phyloP scores from a whole-genome alignment of 2,888 invertebrate genomes.

The Aspidiotus destructor region DNA sequence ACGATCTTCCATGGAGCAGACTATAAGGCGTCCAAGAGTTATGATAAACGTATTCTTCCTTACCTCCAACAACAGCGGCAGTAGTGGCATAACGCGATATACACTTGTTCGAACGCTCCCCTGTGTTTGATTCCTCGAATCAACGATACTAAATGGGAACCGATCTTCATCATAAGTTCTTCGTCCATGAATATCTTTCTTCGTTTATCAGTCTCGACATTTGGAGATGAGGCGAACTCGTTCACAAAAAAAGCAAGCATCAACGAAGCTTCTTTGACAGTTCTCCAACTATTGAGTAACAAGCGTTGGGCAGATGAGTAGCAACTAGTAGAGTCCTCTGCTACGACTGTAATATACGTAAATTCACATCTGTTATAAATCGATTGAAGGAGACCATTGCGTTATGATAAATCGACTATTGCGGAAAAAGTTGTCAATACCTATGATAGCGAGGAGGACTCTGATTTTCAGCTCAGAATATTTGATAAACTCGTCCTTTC shows the following conservation, averaged over 20 bases:
- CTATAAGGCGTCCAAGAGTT: neutral
- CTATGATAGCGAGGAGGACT: too few relatives aligned
- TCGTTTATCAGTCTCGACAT: slow-evolving; percentile 30
- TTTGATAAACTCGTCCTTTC: too few relatives aligned
- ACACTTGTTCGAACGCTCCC: slow-evolving; percentile 95
- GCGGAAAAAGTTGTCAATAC: too few relatives aligned
- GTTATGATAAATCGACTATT: too few relatives aligned
- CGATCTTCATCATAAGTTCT: slow-evolving; percentile 49
- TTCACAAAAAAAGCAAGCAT: slow-evolving; percentile 57
- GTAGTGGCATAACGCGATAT: slow-evolving; percentile 72
- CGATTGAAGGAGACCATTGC: too few relatives aligned
- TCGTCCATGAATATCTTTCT: neutral
- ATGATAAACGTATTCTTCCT: slow-evolving; percentile 15
- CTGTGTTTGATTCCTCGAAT: slow-evolving; percentile 75
- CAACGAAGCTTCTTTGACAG: slow-evolving; percentile 73
- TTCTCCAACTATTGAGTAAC: slow-evolving; percentile 86
- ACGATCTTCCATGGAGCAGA: too few relatives aligned
- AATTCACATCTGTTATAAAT: slow-evolving; percentile 13
- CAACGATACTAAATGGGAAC: slow-evolving; percentile 56
- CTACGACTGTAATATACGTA: slow-evolving; percentile 3
- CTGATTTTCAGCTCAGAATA: too few relatives aligned
- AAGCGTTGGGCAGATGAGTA: slow-evolving; percentile 68
- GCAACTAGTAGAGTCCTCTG: slow-evolving; percentile 41
- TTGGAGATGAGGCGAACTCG: slow-evolving; percentile 44
- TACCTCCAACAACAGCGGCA: slow-evolving; percentile 59